Evolutionary conservation across 2,113 vertebrate species (phyloP).

Genomic region (Falcunculus frontatus): DNA sequence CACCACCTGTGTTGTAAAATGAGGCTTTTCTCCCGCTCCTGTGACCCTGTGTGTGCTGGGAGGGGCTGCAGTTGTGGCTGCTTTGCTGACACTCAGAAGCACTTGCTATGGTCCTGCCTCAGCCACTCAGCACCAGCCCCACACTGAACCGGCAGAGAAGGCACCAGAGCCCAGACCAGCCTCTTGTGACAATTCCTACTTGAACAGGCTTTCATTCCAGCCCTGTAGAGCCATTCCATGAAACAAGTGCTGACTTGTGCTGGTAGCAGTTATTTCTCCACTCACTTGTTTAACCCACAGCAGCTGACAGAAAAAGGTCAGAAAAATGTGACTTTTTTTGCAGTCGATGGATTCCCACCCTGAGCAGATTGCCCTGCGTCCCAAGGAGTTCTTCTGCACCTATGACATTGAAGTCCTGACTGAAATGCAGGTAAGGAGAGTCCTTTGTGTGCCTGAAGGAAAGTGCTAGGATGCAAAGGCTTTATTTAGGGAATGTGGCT

Average conservation of each 20-base stretch:
- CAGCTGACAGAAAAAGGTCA: neutral
- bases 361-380: slow-evolving; percentile 88
- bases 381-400: slow-evolving; percentile 88
- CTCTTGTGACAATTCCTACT: neutral
- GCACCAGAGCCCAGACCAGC: neutral
- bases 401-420: slow-evolving; percentile 92
- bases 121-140: neutral
- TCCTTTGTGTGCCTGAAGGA: neutral
- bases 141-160: accelerated
- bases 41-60: neutral
- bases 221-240: neutral
- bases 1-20: neutral
- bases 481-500: neutral
- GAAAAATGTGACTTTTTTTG: neutral
- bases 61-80: neutral
- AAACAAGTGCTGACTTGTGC: neutral
- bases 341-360: slow-evolving; percentile 93
- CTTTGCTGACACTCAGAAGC: neutral
- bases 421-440: slow-evolving; percentile 84
- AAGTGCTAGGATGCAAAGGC: neutral
- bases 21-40: neutral
- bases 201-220: neutral
- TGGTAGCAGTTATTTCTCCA: neutral
- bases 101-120: neutral
- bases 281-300: neutral